Evolutionary conservation across 2,797 vertebrate species (phyloP).

Genomic region (Nannoperca obscura): DNA sequence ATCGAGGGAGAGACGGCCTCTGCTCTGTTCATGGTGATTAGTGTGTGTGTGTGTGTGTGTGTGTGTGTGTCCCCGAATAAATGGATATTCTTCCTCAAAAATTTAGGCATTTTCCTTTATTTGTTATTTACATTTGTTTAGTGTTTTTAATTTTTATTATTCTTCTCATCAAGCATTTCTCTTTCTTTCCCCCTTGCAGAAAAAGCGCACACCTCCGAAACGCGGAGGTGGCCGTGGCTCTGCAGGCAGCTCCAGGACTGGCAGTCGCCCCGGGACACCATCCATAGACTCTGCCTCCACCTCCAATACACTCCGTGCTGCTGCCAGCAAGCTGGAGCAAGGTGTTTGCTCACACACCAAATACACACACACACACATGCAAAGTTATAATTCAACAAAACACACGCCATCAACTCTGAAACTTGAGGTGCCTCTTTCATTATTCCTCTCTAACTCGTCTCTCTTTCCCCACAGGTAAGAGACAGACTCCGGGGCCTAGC

Average conservation of each 20-base stretch:
- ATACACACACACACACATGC: background rate
- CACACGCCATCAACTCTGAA: background rate
- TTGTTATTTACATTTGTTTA: too few relatives aligned
- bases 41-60: constrained; percentile 6
- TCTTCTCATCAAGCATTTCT: background rate
- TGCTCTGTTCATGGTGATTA: constrained; percentile 91
- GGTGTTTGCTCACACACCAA: constrained; percentile 68
- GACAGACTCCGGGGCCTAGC: constrained; percentile 70
- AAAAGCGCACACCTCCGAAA: constrained; percentile 93
- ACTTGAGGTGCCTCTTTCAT: background rate
- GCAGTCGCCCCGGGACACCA: constrained; percentile 91
- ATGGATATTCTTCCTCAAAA: background rate
- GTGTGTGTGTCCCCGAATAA: background rate
- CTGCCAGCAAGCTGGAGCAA: constrained; percentile 93
- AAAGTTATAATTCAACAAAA: background rate
- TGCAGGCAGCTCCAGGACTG: constrained; percentile 89
- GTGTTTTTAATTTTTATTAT: background rate
- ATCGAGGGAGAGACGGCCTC: constrained; percentile 92
- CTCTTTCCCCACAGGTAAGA: constrained; percentile 82
- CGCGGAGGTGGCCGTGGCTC: constrained; percentile 89
- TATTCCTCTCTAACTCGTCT: background rate
- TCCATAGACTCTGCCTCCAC: constrained; percentile 87
- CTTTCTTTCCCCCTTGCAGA: constrained; percentile 74
- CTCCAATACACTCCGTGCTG: constrained; percentile 90
- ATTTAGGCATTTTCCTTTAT: too few relatives aligned